These are phyloP conservation scores for Vulpes ferrilata DNA, from an alignment of 2,113 vertebrate species.

Conservation along the genomic window DNA sequence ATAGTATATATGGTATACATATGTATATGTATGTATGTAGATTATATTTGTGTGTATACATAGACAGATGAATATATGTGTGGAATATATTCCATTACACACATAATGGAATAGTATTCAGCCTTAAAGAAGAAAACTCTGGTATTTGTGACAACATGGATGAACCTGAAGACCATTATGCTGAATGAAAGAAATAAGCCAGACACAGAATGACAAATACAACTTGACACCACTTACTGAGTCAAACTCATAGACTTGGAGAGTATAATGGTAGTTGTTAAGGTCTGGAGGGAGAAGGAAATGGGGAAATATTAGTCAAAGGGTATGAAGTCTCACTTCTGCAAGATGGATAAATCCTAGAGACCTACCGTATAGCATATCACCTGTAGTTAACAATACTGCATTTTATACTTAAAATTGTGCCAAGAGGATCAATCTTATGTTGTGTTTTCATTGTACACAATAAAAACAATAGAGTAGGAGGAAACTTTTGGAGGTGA, in stretches of 20 bases:
- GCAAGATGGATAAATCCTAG: not conserved
- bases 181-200: not conserved
- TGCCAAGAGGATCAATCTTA: not conserved
- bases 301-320: not conserved
- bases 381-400: not conserved
- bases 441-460: not conserved
- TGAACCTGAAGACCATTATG: not conserved
- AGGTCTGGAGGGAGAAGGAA: not conserved
- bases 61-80: not conserved
- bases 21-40: not conserved
- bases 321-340: not conserved
- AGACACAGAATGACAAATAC: not conserved
- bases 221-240: not conserved
- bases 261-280: not conserved
- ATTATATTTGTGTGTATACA: not conserved
- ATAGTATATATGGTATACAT: not conserved
- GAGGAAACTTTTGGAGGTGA: not conserved
- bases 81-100: not conserved
- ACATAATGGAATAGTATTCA: not conserved
- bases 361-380: not conserved
- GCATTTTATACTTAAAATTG: not conserved
- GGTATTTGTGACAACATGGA: not conserved
- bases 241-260: not conserved
- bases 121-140: not conserved
- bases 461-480: not conserved